Base-by-base conservation (phyloP, 2,113 vertebrate genomes). In the Australoheros scitulus region DNA sequence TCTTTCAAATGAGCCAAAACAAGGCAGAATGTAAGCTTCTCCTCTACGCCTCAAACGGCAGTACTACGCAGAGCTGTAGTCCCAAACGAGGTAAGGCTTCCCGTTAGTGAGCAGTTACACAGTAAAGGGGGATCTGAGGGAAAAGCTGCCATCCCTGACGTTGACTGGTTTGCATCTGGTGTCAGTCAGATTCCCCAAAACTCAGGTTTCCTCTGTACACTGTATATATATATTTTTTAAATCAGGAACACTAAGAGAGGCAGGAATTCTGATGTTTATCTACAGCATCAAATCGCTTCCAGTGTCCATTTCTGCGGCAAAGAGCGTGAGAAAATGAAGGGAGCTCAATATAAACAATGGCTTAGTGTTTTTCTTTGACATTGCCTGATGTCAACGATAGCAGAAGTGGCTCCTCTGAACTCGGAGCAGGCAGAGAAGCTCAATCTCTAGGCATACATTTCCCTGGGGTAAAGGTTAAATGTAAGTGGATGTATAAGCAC, bases 101-200 rank as follows among this genome's bases (percentile, higher is more conserved):
- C 92, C 52, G 81, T 87, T 78, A 83, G 81, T n/a, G 65, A 83
- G 65, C 86, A 75, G 83, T 82, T 75, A 86, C 83, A 50, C 41
- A 14, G 74, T 89, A 84, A 81, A 65, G 58, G 83, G 80, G 76
- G 74, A 80, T 88, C 80, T 63, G 79, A 81, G 86, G 86, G 76
- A 85, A 80, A 83, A 97, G 97, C 96, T 97, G 97, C 97, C 97
- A 93, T 96, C 88, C 87, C 95, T 95, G 94, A 91, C 88, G 92
- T 89, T 20, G 61, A 86, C 80, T 74, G 85, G 81, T 77, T 86
- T 74, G 83, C 80, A 88, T 84, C 85, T 85, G 84, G 59, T 82
- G 68, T 81, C 58, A 81, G 50, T 86, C 88, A 58, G 82, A 86
- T 80, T 83, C 72, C 84, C 79, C 1, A 38, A 61, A n/a, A 76